These are phyloP conservation scores for Apostichopus californicus DNA, from an alignment of 35 echinoderm and acorn worm species.

Conservation along the genomic window DNA sequence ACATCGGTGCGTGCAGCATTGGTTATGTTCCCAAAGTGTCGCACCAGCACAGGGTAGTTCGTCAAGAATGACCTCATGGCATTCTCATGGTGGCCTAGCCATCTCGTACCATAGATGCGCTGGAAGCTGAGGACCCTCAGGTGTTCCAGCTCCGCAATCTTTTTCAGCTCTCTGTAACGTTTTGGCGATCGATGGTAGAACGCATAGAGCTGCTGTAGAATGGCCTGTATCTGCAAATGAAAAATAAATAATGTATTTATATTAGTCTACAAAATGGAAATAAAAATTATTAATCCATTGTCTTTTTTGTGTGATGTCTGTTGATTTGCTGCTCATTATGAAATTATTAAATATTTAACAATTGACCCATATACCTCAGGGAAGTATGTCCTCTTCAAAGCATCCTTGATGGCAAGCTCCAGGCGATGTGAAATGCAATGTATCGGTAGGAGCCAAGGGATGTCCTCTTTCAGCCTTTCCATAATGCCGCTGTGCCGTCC, in stretches of 20 bases:
- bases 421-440: conserved; percentile 61
- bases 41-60: not conserved
- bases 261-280: not conserved
- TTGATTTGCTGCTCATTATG: too few species aligned
- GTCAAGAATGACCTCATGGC: not conserved
- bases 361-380: not conserved
- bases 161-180: conserved; percentile 7
- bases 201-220: conserved; percentile 10
- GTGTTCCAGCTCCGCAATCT: not conserved
- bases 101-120: conserved; percentile 47
- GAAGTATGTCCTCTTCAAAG: not conserved
- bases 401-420: conserved; percentile 49
- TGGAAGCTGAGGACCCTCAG: not conserved
- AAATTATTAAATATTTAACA: too few species aligned
- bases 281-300: not conserved
- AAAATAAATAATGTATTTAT: not conserved
- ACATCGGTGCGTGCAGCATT: not conserved
- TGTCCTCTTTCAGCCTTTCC: not conserved
- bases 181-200: conserved; percentile 46
- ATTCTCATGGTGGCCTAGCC: conserved; percentile 3
- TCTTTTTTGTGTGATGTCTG: not conserved
- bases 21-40: not conserved
- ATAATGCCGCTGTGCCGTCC: conserved; percentile 26
- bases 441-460: conserved; percentile 29
- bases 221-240: conserved; percentile 15